These are phyloP conservation scores for Nothocercus julius DNA, from an alignment of 2,113 vertebrate species.

Conservation along the genomic window DNA sequence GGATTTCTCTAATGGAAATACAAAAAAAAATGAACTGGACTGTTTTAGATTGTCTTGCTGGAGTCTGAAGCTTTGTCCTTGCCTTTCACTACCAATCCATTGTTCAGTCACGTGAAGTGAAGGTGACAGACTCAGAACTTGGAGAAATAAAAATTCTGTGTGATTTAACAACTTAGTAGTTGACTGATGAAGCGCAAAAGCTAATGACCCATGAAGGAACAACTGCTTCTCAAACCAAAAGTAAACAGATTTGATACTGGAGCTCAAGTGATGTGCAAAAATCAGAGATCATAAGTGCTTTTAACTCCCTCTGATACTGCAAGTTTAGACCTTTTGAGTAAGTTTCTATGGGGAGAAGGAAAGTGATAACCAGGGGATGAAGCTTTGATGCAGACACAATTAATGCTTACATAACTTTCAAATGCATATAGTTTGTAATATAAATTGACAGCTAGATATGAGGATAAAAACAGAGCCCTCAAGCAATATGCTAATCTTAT, in stretches of 20 bases:
- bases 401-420: neutral
- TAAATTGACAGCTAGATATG: neutral
- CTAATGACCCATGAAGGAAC: constrained; percentile 18
- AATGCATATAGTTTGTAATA: neutral
- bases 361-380: neutral
- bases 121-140: neutral
- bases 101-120: neutral
- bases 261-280: neutral
- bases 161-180: neutral
- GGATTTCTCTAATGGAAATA: neutral
- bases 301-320: neutral
- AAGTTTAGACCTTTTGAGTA: neutral
- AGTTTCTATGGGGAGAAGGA: neutral
- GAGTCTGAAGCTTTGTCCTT: neutral
- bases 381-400: neutral
- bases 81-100: neutral
- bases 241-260: neutral
- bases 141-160: neutral
- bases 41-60: neutral
- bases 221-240: constrained; percentile 7
- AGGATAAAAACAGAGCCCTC: neutral
- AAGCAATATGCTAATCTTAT: accelerated
- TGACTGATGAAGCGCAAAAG: constrained; percentile 9
- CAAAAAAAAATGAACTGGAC: neutral
- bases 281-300: neutral